Evolutionary conservation across 1,140 invertebrate genomes (phyloP).

Genomic region (Aricia agestis): DNA sequence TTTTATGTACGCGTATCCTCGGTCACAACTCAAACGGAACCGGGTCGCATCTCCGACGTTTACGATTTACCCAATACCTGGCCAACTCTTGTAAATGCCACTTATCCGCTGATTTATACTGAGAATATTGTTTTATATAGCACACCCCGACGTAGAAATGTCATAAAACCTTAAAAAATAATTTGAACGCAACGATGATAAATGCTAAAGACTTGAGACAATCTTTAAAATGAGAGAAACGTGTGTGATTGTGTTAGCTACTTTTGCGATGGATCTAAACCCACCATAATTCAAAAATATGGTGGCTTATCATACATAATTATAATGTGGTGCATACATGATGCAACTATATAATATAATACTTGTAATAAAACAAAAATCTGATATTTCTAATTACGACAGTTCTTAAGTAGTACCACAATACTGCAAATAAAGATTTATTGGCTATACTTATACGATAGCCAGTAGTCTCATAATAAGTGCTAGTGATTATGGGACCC

Average conservation of each 20-base stretch:
- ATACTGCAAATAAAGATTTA: not conserved
- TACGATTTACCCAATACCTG: slow-evolving; percentile 53
- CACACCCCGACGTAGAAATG: not conserved
- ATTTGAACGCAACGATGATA: not conserved
- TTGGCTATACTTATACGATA: not conserved
- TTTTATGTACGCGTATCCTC: not conserved
- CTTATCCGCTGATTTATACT: slow-evolving; percentile 58
- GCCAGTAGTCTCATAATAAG: slow-evolving; percentile 6
- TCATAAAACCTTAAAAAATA: not conserved
- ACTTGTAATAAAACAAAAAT: not conserved
- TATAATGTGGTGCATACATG: too few relatives aligned
- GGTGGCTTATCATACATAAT: too few relatives aligned
- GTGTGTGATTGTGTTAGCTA: too few relatives aligned
- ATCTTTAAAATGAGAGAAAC: too few relatives aligned
- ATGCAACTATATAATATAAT: not conserved
- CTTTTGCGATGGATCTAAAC: too few relatives aligned
- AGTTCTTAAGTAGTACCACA: not conserved
- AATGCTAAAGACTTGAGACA: not conserved
- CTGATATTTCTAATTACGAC: not conserved
- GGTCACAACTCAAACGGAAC: slow-evolving; percentile 18
- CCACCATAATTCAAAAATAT: too few relatives aligned
- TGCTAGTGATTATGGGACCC: slow-evolving; percentile 27
- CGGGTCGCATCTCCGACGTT: slow-evolving; percentile 45
- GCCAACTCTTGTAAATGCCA: slow-evolving; percentile 54
- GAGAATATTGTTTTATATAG: slow-evolving; percentile 25